phyloP scores from a whole-genome alignment of 2,113 vertebrate genomes.

The Entosphenus tridentatus region DNA sequence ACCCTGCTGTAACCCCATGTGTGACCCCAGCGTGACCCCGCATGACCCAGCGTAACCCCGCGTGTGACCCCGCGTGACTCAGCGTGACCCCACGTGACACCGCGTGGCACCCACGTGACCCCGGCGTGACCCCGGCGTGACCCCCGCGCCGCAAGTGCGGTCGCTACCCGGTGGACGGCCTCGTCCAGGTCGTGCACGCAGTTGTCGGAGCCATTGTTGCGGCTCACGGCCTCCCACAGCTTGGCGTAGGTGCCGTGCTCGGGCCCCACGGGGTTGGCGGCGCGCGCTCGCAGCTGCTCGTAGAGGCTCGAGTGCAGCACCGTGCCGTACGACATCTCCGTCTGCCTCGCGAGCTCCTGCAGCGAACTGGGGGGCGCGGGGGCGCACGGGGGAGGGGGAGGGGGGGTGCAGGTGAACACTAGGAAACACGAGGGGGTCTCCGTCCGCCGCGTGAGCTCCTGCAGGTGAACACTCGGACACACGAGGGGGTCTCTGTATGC shows the following conservation, averaged over 20 bases:
- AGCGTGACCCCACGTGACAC: too few species aligned
- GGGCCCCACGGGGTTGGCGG: slow-evolving; percentile 88
- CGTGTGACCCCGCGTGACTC: too few species aligned
- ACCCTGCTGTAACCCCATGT: too few species aligned
- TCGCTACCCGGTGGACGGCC: slow-evolving; percentile 68
- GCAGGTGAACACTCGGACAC: too few species aligned
- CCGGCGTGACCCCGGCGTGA: too few species aligned
- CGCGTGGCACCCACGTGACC: too few species aligned
- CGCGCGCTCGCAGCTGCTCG: slow-evolving; percentile 75
- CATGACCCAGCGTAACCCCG: too few species aligned
- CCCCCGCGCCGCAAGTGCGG: not conserved
- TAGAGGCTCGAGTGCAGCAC: slow-evolving; percentile 87
- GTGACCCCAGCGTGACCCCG: too few species aligned
- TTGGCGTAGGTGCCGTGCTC: slow-evolving; percentile 81
- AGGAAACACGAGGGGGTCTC: too few species aligned
- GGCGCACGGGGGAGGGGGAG: not conserved
- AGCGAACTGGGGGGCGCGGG: slow-evolving; percentile 44
- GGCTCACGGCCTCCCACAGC: slow-evolving; percentile 95
- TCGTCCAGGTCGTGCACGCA: slow-evolving; percentile 73
- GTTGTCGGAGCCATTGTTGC: slow-evolving; percentile 71
- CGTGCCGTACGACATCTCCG: slow-evolving; percentile 77
- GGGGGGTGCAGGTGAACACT: not conserved
- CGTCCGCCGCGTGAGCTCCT: too few species aligned
- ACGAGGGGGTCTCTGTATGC: too few species aligned
- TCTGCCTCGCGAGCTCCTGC: slow-evolving; percentile 85